Base-by-base conservation (phyloP, 2,888 invertebrate species). In the Drosophila falleni region DNA sequence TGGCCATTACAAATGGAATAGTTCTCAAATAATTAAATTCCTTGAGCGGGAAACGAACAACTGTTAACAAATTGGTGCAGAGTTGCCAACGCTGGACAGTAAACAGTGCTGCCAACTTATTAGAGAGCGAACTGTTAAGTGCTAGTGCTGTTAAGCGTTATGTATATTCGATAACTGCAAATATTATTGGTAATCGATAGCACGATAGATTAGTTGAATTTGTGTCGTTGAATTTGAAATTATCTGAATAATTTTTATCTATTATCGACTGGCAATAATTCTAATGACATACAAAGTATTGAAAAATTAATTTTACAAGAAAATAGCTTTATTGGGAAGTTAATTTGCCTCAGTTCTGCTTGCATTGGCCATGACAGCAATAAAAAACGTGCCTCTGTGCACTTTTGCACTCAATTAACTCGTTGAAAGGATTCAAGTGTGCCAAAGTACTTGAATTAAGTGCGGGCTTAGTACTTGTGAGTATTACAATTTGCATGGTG, bases 1-100 rank as follows among this genome's bases (percentile, higher is more conserved):
- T 87, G 3, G 86, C 79, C 82, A 85, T 87, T 42, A 37, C 10
- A 46, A 46, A 29, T 8, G 0, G 2, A 33, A 4, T 19, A 31
- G 11, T 15, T 15, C n/a, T 33, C 0, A 42, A 13, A 1, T 35
- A 35, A 44, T 2, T 13, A 26, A 39, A n/a, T 15, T 42, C 3
- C 29, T 15, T 66, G 44, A 44, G 72, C 78, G 72, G 55, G 51
- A 61, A 49, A 33, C 3, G 13, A 13, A 23, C 19, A 62, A 11
- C n/a, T 63, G 58, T 46, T 19, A 16, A 59, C 26, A 19, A 41
- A 39, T 9, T 3, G 0, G 5, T 0, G n/a, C 15, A 74, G 74
- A 46, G 71, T 39, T 74, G 73, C 11, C 62, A 59, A 23, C 23
- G 0, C 8, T 51, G 9, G 23, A 1, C 11, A 44, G 9, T 6